A percentile compares a stretch with the other conserved stretches of the same genome.
Evolutionary conservation across 2,888 invertebrate species (phyloP).

Genomic region (Neoscelio sp.): DNA sequence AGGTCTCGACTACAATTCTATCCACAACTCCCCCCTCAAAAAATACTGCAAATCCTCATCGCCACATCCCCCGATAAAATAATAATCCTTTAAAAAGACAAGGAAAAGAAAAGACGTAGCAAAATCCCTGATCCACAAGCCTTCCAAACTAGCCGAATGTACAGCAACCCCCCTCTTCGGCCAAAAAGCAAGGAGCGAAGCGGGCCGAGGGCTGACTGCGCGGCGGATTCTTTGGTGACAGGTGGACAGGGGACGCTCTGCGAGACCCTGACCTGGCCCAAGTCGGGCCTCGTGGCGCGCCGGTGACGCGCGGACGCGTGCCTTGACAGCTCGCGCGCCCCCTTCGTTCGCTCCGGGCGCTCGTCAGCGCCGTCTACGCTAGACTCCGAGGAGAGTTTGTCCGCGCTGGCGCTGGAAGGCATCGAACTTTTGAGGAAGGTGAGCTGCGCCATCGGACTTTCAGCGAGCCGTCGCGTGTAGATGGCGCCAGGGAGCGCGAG

Average conservation of each 20-base stretch:
- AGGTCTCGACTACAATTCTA: too few species aligned
- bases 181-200: slow-evolving; percentile 92
- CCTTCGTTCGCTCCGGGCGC: background rate
- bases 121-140: background rate
- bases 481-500: slow-evolving; percentile 86
- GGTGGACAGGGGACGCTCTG: slow-evolving; percentile 70
- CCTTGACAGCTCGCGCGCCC: slow-evolving; percentile 83
- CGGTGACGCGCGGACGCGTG: slow-evolving; percentile 82
- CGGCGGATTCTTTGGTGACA: slow-evolving; percentile 78
- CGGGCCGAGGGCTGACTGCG: slow-evolving; percentile 88
- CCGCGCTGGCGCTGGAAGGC: slow-evolving; percentile 81
- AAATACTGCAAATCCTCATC: too few species aligned
- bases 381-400: slow-evolving; percentile 76
- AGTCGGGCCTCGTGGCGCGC: slow-evolving; percentile 85
- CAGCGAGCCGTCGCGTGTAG: slow-evolving; percentile 86
- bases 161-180: slow-evolving; percentile 92
- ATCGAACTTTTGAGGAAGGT: slow-evolving; percentile 87
- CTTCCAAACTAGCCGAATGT: too few species aligned
- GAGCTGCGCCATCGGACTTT: slow-evolving; percentile 92
- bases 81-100: background rate
- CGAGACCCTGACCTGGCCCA: slow-evolving; percentile 84
- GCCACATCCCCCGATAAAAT: too few species aligned
- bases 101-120: background rate
- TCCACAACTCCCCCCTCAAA: too few species aligned
- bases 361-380: slow-evolving; percentile 6